Evolutionary conservation across 2,113 vertebrate genomes (phyloP).

Genomic region (Myanophis thanlyinensis): DNA sequence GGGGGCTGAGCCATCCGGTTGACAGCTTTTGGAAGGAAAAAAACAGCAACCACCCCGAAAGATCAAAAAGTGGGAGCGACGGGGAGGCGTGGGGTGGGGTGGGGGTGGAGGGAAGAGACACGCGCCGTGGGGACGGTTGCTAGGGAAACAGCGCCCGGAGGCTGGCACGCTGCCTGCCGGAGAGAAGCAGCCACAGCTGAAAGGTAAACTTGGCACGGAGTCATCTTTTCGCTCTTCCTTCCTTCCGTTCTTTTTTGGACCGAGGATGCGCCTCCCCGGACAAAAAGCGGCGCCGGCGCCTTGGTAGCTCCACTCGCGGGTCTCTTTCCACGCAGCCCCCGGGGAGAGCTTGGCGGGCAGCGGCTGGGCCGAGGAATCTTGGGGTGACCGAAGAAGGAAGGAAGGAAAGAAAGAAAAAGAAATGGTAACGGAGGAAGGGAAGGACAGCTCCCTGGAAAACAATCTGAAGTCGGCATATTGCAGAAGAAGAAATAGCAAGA

Average conservation of each 20-base stretch:
- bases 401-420: neutral
- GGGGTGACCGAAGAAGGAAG: neutral
- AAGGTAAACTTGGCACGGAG: constrained; percentile 35
- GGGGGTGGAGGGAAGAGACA: neutral
- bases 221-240: neutral
- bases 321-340: neutral
- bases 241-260: neutral
- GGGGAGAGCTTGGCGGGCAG: neutral
- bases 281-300: neutral
- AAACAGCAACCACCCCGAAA: too few relatives aligned
- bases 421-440: too few relatives aligned
- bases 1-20: neutral
- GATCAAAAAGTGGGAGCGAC: neutral
- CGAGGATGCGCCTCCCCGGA: neutral
- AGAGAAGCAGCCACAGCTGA: neutral
- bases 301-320: neutral
- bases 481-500: too few relatives aligned
- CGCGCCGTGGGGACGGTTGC: constrained; percentile 42
- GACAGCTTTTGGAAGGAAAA: neutral
- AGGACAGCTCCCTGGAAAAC: too few relatives aligned
- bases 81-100: constrained; percentile 13
- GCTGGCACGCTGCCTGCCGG: constrained; percentile 6
- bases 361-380: neutral
- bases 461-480: too few relatives aligned
- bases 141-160: constrained; percentile 56